These are phyloP conservation scores for Eupsilia transversa DNA, from an alignment of 2,888 invertebrate species.

Conservation along the genomic window DNA sequence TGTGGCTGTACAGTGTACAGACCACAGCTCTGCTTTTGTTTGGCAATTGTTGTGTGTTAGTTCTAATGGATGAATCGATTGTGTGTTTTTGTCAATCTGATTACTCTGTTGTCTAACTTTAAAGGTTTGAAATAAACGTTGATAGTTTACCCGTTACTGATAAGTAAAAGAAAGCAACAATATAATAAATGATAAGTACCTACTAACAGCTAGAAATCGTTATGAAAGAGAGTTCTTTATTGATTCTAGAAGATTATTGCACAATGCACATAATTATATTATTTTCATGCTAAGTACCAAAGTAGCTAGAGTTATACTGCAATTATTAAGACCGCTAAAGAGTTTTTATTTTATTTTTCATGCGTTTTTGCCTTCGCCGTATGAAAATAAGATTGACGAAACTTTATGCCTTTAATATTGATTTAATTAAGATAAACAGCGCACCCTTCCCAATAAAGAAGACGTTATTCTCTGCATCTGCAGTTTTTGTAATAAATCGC, in stretches of 20 bases:
- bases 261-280: background rate
- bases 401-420: constrained; percentile 14
- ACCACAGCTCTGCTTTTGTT: constrained; percentile 33
- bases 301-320: background rate
- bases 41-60: constrained; percentile 27
- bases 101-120: constrained; percentile 10
- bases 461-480: constrained; percentile 56
- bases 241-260: too few species aligned
- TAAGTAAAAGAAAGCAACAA: background rate
- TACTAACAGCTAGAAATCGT: background rate
- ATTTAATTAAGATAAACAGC: constrained; percentile 56
- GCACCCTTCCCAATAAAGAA: constrained; percentile 47
- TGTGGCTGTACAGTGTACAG: constrained; percentile 5
- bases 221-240: background rate
- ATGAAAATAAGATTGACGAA: constrained; percentile 5
- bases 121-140: too few species aligned
- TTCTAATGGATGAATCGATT: constrained; percentile 40
- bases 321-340: background rate
- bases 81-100: constrained; percentile 33
- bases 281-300: background rate
- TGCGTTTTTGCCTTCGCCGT: background rate
- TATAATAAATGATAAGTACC: background rate
- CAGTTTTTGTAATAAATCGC: constrained; percentile 67
- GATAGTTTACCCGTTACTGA: too few species aligned
- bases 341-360: background rate